A percentile compares a stretch with the other conserved stretches of the same genome.
phyloP scores from a whole-genome alignment of 2,797 vertebrate genomes.

The Calcarius lapponicus region DNA sequence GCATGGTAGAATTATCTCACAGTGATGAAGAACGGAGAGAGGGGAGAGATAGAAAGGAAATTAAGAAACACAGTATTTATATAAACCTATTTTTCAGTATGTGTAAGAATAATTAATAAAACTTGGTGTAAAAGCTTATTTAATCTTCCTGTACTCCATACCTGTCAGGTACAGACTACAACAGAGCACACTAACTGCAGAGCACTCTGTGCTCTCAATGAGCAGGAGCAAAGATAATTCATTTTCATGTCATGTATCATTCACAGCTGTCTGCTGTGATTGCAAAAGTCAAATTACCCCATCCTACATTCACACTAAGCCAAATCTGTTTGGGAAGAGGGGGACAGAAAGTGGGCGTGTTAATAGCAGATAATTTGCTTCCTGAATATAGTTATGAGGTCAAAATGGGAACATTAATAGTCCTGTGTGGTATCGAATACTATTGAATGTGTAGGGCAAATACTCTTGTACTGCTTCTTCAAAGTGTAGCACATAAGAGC shows the following conservation, averaged over 20 bases:
- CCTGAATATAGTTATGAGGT: slow-evolving; percentile 26
- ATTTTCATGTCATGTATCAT: slow-evolving; percentile 49
- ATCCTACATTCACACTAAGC: slow-evolving; percentile 42
- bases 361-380: slow-evolving; percentile 57
- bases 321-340: slow-evolving; percentile 46
- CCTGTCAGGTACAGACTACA: background rate
- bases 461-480: background rate
- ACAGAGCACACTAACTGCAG: background rate
- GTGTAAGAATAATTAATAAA: slow-evolving; percentile 9
- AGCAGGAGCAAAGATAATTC: slow-evolving; percentile 11
- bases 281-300: slow-evolving; percentile 47
- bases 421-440: background rate
- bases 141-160: background rate
- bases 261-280: slow-evolving; percentile 59
- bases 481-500: background rate
- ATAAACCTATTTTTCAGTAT: background rate
- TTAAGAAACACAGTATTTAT: background rate
- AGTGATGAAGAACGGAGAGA: background rate
- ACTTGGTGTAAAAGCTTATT: background rate
- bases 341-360: slow-evolving; percentile 10
- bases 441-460: background rate
- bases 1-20: background rate
- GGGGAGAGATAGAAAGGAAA: background rate
- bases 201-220: background rate
- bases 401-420: slow-evolving; percentile 27